Percentiles rank a stretch among this genome's conserved stretches.
These are phyloP conservation scores for Sebastes vulpes DNA, from an alignment of 2,797 vertebrate genomes.

Conservation along the genomic window DNA sequence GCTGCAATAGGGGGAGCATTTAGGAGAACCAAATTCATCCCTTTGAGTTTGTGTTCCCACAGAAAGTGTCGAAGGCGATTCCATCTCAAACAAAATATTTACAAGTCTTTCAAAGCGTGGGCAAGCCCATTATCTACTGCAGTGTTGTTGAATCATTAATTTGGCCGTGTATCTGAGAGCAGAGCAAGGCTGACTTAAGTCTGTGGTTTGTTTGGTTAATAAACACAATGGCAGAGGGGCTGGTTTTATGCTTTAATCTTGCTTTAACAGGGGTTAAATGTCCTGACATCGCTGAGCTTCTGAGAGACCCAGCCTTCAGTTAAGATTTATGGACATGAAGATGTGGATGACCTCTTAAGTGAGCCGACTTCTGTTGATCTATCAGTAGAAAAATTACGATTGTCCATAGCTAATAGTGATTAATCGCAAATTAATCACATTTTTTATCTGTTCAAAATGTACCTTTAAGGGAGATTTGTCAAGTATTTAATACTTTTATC, in stretches of 20 bases:
- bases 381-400: background rate
- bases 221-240: constrained; percentile 50
- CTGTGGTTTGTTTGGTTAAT: constrained; percentile 68
- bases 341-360: constrained; percentile 12
- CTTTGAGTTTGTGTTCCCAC: constrained; percentile 78
- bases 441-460: no score
- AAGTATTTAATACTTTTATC: no score
- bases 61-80: constrained; percentile 29
- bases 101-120: constrained; percentile 75
- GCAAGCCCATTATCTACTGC: constrained; percentile 54
- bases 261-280: constrained; percentile 47
- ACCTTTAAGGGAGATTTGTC: no score
- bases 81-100: constrained; percentile 83
- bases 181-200: constrained; percentile 44
- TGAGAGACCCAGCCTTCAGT: constrained; percentile 32
- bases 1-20: constrained; percentile 33
- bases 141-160: constrained; percentile 74
- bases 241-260: constrained; percentile 58
- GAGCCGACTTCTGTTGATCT: constrained; percentile 11
- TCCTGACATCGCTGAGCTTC: constrained; percentile 57
- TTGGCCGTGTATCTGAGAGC: constrained; percentile 43
- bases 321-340: constrained; percentile 39
- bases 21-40: constrained; percentile 33
- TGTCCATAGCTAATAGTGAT: no score
- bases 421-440: no score